Conservation (phyloP, 2,888 invertebrate species). For the Tetragonula carbonaria region DNA sequence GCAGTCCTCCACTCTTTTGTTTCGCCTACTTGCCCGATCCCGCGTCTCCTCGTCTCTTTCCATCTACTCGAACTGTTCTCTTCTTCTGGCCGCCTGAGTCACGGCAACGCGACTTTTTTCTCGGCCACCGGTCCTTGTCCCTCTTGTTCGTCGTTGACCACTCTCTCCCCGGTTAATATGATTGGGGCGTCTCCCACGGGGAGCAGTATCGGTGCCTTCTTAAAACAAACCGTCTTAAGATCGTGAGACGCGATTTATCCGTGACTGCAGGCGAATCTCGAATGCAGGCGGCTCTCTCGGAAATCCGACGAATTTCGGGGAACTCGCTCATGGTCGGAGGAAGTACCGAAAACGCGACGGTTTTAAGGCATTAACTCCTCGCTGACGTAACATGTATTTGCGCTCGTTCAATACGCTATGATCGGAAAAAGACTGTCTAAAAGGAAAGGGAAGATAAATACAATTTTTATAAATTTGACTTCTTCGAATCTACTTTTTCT, state of each 20-base stretch:
- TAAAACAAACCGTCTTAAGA: constrained; percentile 59
- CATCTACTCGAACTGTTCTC: constrained; percentile 2
- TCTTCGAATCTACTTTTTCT: neutral
- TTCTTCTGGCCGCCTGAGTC: constrained; percentile 14
- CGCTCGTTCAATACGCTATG: neutral
- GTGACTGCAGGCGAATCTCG: constrained; percentile 35
- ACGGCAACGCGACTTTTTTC: constrained; percentile 18
- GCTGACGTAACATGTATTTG: neutral
- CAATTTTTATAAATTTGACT: too few species aligned
- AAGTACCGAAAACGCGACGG: neutral
- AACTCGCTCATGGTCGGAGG: constrained; percentile 23
- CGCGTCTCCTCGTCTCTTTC: constrained; percentile 37
- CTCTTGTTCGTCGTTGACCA: neutral
- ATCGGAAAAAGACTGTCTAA: too few species aligned
- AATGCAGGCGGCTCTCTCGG: constrained; percentile 2
- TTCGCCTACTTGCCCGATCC: constrained; percentile 73
- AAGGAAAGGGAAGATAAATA: too few species aligned
- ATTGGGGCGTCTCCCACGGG: constrained; percentile 51
- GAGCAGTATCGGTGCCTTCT: constrained; percentile 52
- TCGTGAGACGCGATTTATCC: constrained; percentile 54
- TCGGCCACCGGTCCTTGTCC: neutral
- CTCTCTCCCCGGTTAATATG: constrained; percentile 61
- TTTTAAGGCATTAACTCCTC: neutral
- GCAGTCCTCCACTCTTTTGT: constrained; percentile 78
- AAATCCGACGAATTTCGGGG: constrained; percentile 42